Evolutionary conservation across 2,113 vertebrate species (phyloP).

Genomic region (Melanotaenia duboulayi): DNA sequence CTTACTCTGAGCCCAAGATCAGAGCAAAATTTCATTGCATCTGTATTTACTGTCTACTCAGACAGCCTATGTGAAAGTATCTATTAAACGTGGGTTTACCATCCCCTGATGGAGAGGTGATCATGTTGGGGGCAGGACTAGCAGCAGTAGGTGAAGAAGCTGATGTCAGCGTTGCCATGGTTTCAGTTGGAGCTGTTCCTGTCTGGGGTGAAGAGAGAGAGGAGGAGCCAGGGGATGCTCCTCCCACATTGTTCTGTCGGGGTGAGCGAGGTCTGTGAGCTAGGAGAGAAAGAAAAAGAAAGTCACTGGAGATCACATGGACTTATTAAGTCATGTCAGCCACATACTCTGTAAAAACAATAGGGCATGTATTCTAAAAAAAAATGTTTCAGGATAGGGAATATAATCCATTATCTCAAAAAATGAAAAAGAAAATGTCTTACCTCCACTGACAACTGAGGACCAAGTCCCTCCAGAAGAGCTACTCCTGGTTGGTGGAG

Average conservation of each 20-base stretch:
- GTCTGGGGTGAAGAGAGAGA: constrained; percentile 89
- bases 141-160: constrained; percentile 91
- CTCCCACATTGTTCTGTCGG: constrained; percentile 89
- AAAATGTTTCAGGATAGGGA: not conserved
- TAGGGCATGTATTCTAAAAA: no score
- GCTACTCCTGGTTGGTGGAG: constrained; percentile 88
- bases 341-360: no score
- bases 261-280: constrained; percentile 96
- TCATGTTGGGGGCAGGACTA: constrained; percentile 91
- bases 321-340: not conserved
- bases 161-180: constrained; percentile 84
- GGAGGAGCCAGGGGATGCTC: constrained; percentile 85
- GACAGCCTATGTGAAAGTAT: not conserved
- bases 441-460: constrained; percentile 98
- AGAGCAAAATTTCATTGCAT: not conserved
- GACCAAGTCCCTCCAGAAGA: constrained; percentile 97
- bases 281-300: constrained; percentile 67
- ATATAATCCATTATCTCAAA: not conserved
- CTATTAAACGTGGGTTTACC: constrained; percentile 75
- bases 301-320: not conserved
- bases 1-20: not conserved
- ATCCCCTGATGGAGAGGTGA: constrained; percentile 88
- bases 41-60: not conserved
- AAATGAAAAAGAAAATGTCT: not conserved
- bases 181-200: constrained; percentile 88